These are phyloP conservation scores for Phalera bucephala DNA, from an alignment of 2,888 invertebrate species.

Conservation along the genomic window DNA sequence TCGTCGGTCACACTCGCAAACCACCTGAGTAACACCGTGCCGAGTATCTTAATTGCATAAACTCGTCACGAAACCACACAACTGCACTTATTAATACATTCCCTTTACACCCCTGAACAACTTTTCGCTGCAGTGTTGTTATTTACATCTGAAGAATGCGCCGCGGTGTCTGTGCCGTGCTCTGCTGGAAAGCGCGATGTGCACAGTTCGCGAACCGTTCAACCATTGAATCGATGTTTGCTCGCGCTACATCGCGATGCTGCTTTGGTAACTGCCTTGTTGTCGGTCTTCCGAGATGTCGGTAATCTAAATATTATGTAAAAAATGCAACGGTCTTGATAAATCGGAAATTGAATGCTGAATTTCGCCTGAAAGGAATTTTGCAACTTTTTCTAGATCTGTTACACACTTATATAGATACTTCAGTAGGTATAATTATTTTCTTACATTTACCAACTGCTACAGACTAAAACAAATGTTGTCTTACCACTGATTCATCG, in stretches of 20 bases:
- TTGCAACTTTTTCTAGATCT: no score
- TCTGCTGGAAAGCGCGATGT: constrained; percentile 39
- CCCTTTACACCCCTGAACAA: constrained; percentile 2
- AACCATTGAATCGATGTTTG: constrained; percentile 52
- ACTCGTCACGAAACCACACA: constrained; percentile 17
- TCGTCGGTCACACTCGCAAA: constrained; percentile 5
- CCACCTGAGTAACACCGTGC: constrained; percentile 9
- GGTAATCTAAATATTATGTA: constrained; percentile 12
- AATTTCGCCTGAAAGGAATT: no score
- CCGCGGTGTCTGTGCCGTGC: constrained; percentile 10
- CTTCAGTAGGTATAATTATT: no score
- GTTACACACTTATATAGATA: no score
- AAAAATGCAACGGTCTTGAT: constrained; percentile 2
- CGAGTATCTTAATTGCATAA: constrained; percentile 9
- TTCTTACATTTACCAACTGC: no score
- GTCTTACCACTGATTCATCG: no score
- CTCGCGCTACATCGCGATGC: constrained; percentile 38
- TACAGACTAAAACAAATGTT: no score
- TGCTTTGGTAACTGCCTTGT: constrained; percentile 26
- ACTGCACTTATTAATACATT: constrained; percentile 13
- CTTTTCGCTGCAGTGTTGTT: constrained; percentile 15
- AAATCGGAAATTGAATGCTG: neutral
- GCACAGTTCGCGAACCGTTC: constrained; percentile 34
- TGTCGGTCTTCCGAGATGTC: constrained; percentile 10
- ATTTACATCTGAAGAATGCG: constrained; percentile 16